Evolutionary conservation across 2,113 vertebrate species (phyloP), one percentile per base, ranked within the genome.

Genomic region (Elephantulus edwardii): DNA sequence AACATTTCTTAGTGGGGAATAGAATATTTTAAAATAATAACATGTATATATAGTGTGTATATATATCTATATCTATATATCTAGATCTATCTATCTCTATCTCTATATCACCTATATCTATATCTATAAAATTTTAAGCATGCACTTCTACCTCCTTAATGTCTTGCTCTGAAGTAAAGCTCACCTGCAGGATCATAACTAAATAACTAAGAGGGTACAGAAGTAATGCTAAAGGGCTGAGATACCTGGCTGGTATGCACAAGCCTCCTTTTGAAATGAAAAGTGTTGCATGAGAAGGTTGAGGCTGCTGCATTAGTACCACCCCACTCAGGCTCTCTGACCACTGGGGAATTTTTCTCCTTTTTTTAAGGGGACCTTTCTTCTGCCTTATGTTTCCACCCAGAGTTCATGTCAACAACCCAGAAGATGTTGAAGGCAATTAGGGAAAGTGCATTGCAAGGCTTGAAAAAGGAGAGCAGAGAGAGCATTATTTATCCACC

Each of bases 21-120:
- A 54, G 87, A 89, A 76, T 58, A 20, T 87, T 89, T 92, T 62
- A 82, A 86, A 93, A 58, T 85, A 92, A 78, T 81, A 90, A 8
- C 79, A n/a, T n/a, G n/a, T n/a, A n/a, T n/a, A n/a, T n/a, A n/a
- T n/a, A n/a, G n/a, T n/a, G n/a, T n/a, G n/a, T n/a, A n/a, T n/a
- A n/a, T n/a, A n/a, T n/a, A n/a, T n/a, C n/a, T n/a, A n/a, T n/a
- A n/a, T n/a, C n/a, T n/a, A n/a, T n/a, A n/a, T n/a, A n/a, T n/a
- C n/a, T n/a, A n/a, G n/a, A n/a, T n/a, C n/a, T n/a, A n/a, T n/a
- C n/a, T n/a, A n/a, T n/a, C n/a, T n/a, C n/a, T n/a, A n/a, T n/a
- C n/a, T n/a, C n/a, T n/a, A n/a, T n/a, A n/a, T n/a, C n/a, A n/a
- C n/a, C n/a, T n/a, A n/a, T n/a, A n/a, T n/a, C n/a, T n/a, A n/a